Base-by-base conservation (phyloP, 92 coral and sea anemone genomes). In the Porites evermanni region DNA sequence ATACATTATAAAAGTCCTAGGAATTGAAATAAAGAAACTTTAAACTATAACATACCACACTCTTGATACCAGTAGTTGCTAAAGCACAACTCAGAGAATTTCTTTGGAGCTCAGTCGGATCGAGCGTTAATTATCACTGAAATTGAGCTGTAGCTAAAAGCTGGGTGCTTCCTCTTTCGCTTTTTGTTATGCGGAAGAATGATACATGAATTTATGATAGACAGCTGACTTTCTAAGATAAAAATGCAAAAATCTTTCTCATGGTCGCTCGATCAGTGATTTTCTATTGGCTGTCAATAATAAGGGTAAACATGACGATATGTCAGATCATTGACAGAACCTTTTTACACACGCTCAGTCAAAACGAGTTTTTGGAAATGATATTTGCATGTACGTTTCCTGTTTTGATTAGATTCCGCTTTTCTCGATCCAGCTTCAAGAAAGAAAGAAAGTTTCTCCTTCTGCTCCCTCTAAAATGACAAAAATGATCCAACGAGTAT, bases 141-240 rank as follows among this genome's bases (percentile, higher is more conserved):
- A 74, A 74, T 20, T 56, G 51, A 74, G 53, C 52, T 9, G 66
- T 53, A 64, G 79, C 65, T 12, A 7, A 38, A 74, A 21, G 64
- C 47, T 19, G 64, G 77, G 14, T 2, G 14, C 26, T 4, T 38
- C 47, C 47, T 12, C 75, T 71, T 71, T 75, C 65, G 70, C 51
- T 60, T 77, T 38, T 38, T 2, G 47, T 2, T 10, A 67, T 14
- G 54, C 69, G 63, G 70, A 60, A 53, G 19, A 60, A 77, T 60
- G 32, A 59, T 75, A 20, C 5, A 29, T 60, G 70, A 24, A 8
- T 24, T 38, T 38, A 38, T 38, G 47, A 38, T 59, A 29, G 61
- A 60, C 81, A 77, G 81, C 69, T 77, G 81, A 61, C 81, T 59
- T 77, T 77, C 32, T 24, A 0, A 59, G 70, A 60, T 24, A 9